Base-by-base conservation (phyloP, 2,113 vertebrate species). In the Nothobranchius furzeri region DNA sequence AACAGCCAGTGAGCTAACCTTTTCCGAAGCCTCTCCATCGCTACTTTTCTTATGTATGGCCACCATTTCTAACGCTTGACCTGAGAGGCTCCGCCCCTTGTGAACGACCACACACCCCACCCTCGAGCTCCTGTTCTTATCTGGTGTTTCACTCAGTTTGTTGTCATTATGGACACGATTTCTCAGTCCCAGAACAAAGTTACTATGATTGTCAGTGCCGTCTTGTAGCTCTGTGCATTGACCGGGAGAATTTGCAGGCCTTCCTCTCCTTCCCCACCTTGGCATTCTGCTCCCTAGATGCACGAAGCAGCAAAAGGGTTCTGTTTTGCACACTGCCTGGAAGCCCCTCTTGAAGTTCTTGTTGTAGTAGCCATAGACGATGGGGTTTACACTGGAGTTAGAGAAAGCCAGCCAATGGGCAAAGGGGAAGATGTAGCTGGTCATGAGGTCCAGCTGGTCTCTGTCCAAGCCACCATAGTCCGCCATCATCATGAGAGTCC, bases 361-460 rank as follows among this genome's bases (percentile, higher is more conserved):
- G 12, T 95, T 95, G 84, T 92, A 95, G 86, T 94, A 95, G 36
- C 93, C 93, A 0, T 94, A 95, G 68, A 95, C 94, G 57, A 95
- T 92, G 37, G 94, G 93, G 81, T 95, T 95, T 60, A 95, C 50
- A 2, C 93, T 92, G 24, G 93, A 93, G 83, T 95, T 95, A 6
- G 93, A 90, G 76, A 95, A 95, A 17, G 94, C 93, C n/a, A 94
- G 83, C 94, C 93, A 95, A 64, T 94, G 93, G 1, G 94, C 89
- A 5, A 94, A 94, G 0, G 94, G 93, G 49, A 94, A 95, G 46
- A 94, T 78, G 52, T 94, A 95, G 52, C 92, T 87, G 0, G 91
- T 89, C 25, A 95, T 80, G 1, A 94, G 70, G 51, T 93, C 91
- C 14, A 94, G 52, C 60, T 91, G 82, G 4, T 92, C 84, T 3